phyloP scores from a whole-genome alignment of 1,140 invertebrate species.

The Penaeus chinensis region DNA sequence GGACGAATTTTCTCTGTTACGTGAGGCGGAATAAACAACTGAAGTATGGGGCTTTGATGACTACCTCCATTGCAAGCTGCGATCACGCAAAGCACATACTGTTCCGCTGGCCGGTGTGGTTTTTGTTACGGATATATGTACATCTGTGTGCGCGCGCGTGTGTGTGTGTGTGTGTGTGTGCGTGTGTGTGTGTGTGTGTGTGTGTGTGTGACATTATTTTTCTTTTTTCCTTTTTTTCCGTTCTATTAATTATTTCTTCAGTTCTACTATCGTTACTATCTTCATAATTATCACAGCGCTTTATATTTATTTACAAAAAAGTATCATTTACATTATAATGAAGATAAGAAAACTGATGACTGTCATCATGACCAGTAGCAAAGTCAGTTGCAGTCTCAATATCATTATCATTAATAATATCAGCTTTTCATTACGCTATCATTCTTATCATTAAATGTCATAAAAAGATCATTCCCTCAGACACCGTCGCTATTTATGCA shows the following conservation, averaged over 20 bases:
- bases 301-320: too few species aligned
- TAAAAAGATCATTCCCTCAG: too few species aligned
- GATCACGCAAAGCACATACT: too few species aligned
- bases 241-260: too few species aligned
- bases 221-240: neutral
- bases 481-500: too few species aligned
- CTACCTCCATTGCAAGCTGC: too few species aligned
- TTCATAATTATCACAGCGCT: too few species aligned
- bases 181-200: neutral
- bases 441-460: neutral
- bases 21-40: too few species aligned
- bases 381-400: neutral
- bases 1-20: too few species aligned
- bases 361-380: neutral
- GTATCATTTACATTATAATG: neutral
- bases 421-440: neutral
- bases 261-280: too few species aligned
- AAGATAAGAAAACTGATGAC: neutral
- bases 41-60: too few species aligned
- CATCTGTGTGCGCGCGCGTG: neutral
- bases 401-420: conserved; percentile 14
- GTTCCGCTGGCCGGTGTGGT: too few species aligned
- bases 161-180: conserved; percentile 6
- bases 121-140: neutral
- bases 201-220: neutral